phyloP scores from a whole-genome alignment of 2,888 invertebrate species.

The Microdon myrmicae region DNA sequence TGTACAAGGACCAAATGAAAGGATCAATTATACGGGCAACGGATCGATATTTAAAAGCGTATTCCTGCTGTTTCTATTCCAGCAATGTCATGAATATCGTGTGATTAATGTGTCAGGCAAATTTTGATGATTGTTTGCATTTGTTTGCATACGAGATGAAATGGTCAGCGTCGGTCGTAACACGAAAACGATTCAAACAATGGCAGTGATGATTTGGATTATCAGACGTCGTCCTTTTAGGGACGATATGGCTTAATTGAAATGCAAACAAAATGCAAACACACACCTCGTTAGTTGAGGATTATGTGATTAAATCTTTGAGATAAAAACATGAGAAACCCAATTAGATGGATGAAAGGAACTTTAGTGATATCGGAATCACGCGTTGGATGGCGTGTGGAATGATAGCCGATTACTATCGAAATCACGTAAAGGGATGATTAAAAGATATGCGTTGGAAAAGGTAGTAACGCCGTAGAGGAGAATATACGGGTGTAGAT shows the following conservation, averaged over 20 bases:
- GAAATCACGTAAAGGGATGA: too few relatives aligned
- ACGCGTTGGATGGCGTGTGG: too few relatives aligned
- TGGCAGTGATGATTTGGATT: slow-evolving; percentile 4
- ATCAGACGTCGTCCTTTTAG: slow-evolving; percentile 3
- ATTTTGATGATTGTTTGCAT: slow-evolving; percentile 24
- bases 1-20: too few relatives aligned
- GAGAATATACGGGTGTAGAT: too few relatives aligned
- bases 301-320: slow-evolving; percentile 29
- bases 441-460: too few relatives aligned
- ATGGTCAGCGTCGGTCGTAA: slow-evolving; percentile 17
- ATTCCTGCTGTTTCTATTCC: too few relatives aligned
- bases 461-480: too few relatives aligned
- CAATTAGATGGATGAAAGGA: background rate
- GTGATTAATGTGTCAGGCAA: slow-evolving; percentile 30
- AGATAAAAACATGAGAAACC: slow-evolving; percentile 9
- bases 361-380: background rate
- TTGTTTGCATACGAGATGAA: slow-evolving; percentile 32
- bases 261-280: slow-evolving; percentile 36
- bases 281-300: slow-evolving; percentile 32
- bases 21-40: slow-evolving; percentile 29
- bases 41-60: too few relatives aligned
- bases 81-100: too few relatives aligned
- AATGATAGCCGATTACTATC: too few relatives aligned
- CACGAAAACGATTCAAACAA: slow-evolving; percentile 9
- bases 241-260: slow-evolving; percentile 27